Evolutionary conservation across 2,888 invertebrate genomes (phyloP), one percentile per base, ranked within the genome.

Genomic region (Thalpophila matura): DNA sequence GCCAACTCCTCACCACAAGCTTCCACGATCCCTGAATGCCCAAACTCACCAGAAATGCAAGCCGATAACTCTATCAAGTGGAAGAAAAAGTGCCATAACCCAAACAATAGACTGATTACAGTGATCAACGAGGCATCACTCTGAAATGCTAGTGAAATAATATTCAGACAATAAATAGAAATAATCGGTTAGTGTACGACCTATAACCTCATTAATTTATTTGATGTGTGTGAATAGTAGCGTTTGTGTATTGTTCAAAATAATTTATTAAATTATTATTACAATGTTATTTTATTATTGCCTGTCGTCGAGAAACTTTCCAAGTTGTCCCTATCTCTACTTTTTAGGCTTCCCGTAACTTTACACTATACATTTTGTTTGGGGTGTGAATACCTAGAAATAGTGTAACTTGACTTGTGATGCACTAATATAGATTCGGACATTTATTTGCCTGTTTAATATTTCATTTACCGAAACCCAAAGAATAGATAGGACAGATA

Each of bases 61-160:
- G 77, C 77, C 66, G 89, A 86, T 55, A 91, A 89, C 85, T 91
- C 91, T 10, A 90, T 88, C 72, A 93, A 89, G 82, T 92, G 88
- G 93, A 95, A 91, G 92, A 94, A 90, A 92, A 94, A 91, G 93
- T 94, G 87, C 95, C 94, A 91, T 91, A 93, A 93, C 87, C 74
- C 95, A 50, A 96, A 95, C 82, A 96, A 96, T 86, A 95, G 97
- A 89, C 96, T 97, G 84, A 97, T 97, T 79, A 97, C 97, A 79
- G 97, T 97, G 89, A 97, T 97, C 89, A 97, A 97, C 87, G 97
- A 97, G 88, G 97, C 97, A 70, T 96, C 96, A 68, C 95, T 96
- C 83, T 96, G 89, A 91, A 83, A 77, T 74, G 46, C 80, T 88
- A 87, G 91, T 91, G 91, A 85, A 88, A 85, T 86, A 84, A 80